Conservation (phyloP, 2,888 invertebrate genomes). For the Macaria liturata region DNA sequence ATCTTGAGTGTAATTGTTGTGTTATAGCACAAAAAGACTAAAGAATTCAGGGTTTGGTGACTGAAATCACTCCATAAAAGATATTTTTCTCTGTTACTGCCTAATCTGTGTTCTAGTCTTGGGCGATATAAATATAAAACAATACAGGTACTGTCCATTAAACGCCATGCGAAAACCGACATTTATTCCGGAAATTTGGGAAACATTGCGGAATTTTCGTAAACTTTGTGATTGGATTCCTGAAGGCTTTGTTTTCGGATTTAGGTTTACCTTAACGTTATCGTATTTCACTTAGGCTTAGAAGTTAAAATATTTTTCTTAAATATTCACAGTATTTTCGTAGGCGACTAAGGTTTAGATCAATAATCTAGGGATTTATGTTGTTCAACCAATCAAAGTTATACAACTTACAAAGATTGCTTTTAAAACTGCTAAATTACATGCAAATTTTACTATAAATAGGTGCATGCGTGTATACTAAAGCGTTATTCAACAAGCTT, state of each 20-base stretch:
- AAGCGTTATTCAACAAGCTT: no score
- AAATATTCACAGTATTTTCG: neutral
- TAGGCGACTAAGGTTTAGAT: no score
- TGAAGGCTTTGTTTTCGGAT: conserved; percentile 42
- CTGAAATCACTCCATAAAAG: neutral
- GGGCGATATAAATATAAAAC: conserved; percentile 63
- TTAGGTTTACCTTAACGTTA: conserved; percentile 25
- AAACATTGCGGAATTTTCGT: conserved; percentile 35
- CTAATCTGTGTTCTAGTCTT: conserved; percentile 42
- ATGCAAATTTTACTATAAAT: no score
- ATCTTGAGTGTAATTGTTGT: no score
- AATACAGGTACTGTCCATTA: conserved; percentile 56
- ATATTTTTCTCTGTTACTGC: no score
- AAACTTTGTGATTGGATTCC: conserved; percentile 51
- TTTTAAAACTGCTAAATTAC: no score
- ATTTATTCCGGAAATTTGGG: conserved; percentile 41
- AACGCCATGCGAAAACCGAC: conserved; percentile 54
- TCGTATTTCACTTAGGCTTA: conserved; percentile 10
- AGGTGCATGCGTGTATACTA: no score
- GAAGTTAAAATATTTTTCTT: neutral
- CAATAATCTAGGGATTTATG: no score
- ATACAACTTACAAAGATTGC: no score
- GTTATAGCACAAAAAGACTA: no score
- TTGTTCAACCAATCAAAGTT: no score
- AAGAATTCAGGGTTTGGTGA: no score